Evolutionary conservation across 2,888 invertebrate species (phyloP), one percentile per base, ranked within the genome.

Genomic region (Muschampia staudingeri): DNA sequence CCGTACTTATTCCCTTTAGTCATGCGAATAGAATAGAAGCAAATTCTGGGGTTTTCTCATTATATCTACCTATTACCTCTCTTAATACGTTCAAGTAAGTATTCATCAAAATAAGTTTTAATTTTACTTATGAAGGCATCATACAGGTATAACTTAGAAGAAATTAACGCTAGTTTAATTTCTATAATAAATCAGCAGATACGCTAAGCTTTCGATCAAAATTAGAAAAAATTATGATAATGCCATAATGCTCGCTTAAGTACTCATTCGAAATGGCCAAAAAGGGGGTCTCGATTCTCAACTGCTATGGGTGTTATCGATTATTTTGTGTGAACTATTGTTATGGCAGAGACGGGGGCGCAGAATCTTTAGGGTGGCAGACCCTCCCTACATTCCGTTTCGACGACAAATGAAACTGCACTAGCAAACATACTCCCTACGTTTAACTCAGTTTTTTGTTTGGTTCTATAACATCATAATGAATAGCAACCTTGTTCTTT

Each of bases 301-400:
- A 85, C 84, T 85, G 88, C 86, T 88, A 88, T 88, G 89, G 89
- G 83, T 88, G 86, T 87, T 95, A 96, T 96, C 92, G 96, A 96
- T 96, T 96, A 92, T 92, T 93, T 91, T 90, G 92, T 94, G 94
- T 94, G 94, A 94, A 95, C 95, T 96, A 95, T 96, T 96, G 95
- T 96, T 93, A 90, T 91, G 90, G 90, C 85, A 88, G 91, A 90
- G 91, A 91, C 91, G 93, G 94, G 94, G 93, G 91, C 89, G 91
- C 94, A 95, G 94, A 95, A 93, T 95, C 95, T 91, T 91, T 93
- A 92, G 96, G 96, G 91, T 89, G 95, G 94, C 92, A 88, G 84
- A 91, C 90, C 87, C 91, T 90, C 91, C 79, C 77, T 78, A 61
- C n/a, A 34, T 71, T 52, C 34, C 34, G 19, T 80, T 85, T 86